Evolutionary conservation across 1,140 invertebrate species (phyloP).

Genomic region (Andrena cerasifolii): DNA sequence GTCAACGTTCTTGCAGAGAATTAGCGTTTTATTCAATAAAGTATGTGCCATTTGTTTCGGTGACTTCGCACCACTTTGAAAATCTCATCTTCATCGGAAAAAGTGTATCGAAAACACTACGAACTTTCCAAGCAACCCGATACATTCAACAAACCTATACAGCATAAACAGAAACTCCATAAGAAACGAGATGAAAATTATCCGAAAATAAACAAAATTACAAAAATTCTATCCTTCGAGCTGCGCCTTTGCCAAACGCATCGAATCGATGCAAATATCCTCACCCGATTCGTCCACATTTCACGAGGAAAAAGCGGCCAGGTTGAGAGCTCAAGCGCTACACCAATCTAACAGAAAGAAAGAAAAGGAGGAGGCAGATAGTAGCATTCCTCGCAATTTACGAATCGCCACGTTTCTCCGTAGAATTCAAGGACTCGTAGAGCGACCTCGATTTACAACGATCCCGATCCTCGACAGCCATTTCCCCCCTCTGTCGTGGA

Average conservation of each 20-base stretch:
- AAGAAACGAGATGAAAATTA: too few species aligned
- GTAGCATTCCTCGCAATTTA: background rate
- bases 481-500: background rate
- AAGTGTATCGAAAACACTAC: too few species aligned
- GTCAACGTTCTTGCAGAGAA: too few species aligned
- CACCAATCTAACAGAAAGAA: too few species aligned
- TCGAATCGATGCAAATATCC: background rate
- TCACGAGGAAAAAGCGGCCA: background rate
- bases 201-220: too few species aligned
- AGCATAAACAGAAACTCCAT: too few species aligned
- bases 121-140: too few species aligned
- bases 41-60: too few species aligned
- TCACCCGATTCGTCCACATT: background rate
- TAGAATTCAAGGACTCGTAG: background rate
- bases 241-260: background rate
- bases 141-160: too few species aligned
- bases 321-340: background rate
- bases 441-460: constrained; percentile 48
- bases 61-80: too few species aligned
- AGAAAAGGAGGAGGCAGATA: background rate
- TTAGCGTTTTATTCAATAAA: too few species aligned
- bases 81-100: too few species aligned
- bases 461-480: constrained; percentile 15
- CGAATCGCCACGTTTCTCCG: background rate
- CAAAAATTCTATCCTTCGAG: background rate